Conservation (phyloP, 1,140 invertebrate genomes). For the Lepidurus arcticus region DNA sequence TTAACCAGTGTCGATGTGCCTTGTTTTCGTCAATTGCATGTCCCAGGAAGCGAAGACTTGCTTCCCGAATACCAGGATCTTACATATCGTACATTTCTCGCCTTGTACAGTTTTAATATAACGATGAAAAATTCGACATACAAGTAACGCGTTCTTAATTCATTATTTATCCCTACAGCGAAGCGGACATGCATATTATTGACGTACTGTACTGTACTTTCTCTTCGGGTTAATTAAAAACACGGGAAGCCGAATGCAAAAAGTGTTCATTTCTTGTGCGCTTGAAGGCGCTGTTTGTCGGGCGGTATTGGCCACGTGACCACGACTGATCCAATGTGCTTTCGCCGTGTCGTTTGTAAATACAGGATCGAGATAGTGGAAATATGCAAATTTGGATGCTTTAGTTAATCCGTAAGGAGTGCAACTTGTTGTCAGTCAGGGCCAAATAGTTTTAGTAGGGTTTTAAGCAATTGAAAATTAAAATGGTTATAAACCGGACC, state of each 20-base stretch:
- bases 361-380: neutral
- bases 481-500: too few relatives aligned
- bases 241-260: neutral
- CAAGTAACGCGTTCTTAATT: neutral
- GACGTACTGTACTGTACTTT: neutral
- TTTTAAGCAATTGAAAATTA: too few relatives aligned
- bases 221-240: neutral
- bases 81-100: neutral
- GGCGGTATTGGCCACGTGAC: neutral
- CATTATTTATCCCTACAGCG: neutral
- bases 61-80: constrained; percentile 14
- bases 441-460: too few relatives aligned
- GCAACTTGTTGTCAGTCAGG: too few relatives aligned
- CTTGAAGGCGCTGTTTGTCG: neutral
- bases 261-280: neutral
- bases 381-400: neutral
- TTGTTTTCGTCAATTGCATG: neutral
- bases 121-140: neutral
- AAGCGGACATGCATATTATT: neutral
- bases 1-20: constrained; percentile 10
- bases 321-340: neutral
- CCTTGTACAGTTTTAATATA: constrained; percentile 22
- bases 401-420: neutral
- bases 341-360: constrained; percentile 10
- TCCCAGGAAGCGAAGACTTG: neutral